Conservation (phyloP, 2,113 vertebrate genomes). For the Protomyctophum bolini region DNA sequence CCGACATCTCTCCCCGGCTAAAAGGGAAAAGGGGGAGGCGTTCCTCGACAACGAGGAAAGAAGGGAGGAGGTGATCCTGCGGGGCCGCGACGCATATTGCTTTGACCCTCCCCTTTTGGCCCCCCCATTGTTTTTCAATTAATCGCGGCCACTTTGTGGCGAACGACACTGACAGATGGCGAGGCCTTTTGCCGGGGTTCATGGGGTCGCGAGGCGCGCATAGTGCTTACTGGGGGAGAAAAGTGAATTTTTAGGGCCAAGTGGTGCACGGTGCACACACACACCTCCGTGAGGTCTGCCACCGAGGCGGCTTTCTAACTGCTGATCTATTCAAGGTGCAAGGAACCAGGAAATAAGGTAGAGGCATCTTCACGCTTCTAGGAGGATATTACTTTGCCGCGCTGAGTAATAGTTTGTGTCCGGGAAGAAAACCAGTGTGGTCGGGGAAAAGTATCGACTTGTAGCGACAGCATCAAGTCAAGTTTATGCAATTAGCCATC, state of each 20-base stretch:
- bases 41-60: conserved; percentile 60
- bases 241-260: conserved; percentile 72
- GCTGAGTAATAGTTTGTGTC: conserved; percentile 51
- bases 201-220: conserved; percentile 57
- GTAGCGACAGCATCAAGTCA: background rate
- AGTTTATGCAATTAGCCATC: too few species aligned
- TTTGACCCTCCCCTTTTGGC: conserved; percentile 74
- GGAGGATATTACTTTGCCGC: conserved; percentile 50
- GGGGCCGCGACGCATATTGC: conserved; percentile 72
- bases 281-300: conserved; percentile 51
- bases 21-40: conserved; percentile 35
- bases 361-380: conserved; percentile 60
- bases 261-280: conserved; percentile 60
- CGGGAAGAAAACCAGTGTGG: background rate
- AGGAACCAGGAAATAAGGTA: conserved; percentile 73
- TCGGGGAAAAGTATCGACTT: conserved; percentile 41
- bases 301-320: conserved; percentile 68
- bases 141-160: conserved; percentile 74
- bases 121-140: conserved; percentile 81
- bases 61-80: conserved; percentile 68
- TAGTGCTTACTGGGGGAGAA: conserved; percentile 78
- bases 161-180: conserved; percentile 80
- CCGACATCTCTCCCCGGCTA: conserved; percentile 56
- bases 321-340: conserved; percentile 75
- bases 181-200: conserved; percentile 73